These are phyloP conservation scores for Thalassoma bifasciatum DNA, from an alignment of 2,113 vertebrate genomes.

Conservation along the genomic window DNA sequence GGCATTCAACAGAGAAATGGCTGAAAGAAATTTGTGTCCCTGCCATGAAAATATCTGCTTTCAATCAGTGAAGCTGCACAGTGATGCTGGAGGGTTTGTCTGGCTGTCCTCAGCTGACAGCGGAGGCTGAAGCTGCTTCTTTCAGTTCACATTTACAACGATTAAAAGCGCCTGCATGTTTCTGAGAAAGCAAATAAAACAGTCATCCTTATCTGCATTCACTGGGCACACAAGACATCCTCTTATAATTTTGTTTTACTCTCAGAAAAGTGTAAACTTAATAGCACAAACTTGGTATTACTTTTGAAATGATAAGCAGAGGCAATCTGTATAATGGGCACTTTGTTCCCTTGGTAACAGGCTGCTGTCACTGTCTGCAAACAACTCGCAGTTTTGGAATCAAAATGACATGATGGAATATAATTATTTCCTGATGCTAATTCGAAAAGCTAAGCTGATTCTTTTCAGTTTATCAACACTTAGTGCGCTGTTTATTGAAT, in stretches of 20 bases:
- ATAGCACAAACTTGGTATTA: not conserved
- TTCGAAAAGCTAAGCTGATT: not conserved
- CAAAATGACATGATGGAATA: not conserved
- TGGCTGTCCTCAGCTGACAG: not conserved
- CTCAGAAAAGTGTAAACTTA: not conserved
- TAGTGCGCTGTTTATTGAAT: not conserved
- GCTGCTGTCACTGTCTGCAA: not conserved
- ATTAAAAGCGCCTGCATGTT: not conserved
- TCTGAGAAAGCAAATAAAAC: not conserved
- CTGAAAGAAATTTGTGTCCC: not conserved
- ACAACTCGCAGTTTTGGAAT: not conserved
- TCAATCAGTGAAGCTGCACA: not conserved
- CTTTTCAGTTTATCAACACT: not conserved
- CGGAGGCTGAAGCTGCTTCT: not conserved
- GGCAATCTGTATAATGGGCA: not conserved
- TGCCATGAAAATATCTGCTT: not conserved
- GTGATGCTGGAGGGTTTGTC: not conserved
- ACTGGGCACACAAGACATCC: not conserved
- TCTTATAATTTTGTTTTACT: not conserved
- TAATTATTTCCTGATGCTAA: not conserved
- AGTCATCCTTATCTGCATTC: not conserved
- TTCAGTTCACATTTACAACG: not conserved
- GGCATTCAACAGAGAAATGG: not conserved
- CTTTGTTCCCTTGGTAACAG: constrained; percentile 23
- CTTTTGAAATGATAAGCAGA: constrained; percentile 3